These are phyloP conservation scores for Smittia sp. DNA, from an alignment of 2,888 invertebrate species.

Conservation along the genomic window DNA sequence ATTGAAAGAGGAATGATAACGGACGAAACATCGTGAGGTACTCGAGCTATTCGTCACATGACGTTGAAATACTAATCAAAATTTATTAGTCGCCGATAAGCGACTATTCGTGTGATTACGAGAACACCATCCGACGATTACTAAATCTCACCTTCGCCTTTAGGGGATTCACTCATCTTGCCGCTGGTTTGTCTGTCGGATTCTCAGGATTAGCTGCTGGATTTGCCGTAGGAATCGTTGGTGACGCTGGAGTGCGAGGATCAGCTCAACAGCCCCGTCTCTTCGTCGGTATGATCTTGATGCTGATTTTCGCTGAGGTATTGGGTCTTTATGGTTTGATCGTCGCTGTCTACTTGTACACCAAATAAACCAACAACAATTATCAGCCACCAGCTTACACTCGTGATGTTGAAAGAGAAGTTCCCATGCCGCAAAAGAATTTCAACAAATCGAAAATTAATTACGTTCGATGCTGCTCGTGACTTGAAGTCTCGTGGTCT, in stretches of 20 bases:
- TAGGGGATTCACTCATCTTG: slow-evolving; percentile 96
- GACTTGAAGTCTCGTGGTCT: too few species aligned
- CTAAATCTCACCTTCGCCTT: neutral
- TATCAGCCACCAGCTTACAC: too few species aligned
- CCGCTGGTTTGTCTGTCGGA: slow-evolving; percentile 95
- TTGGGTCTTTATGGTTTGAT: slow-evolving; percentile 99
- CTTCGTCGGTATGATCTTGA: slow-evolving; percentile 99
- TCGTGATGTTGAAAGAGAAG: neutral
- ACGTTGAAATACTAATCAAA: neutral
- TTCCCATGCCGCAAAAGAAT: too few species aligned
- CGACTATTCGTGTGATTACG: neutral
- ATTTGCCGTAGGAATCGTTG: slow-evolving; percentile 99
- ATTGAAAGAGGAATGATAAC: slow-evolving; percentile 9
- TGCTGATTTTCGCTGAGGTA: slow-evolving; percentile 99
- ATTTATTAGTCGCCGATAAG: neutral
- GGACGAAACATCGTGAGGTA: neutral
- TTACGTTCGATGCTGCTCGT: too few species aligned
- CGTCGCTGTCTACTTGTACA: slow-evolving; percentile 98
- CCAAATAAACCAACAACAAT: slow-evolving; percentile 67
- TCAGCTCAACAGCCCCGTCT: slow-evolving; percentile 99
- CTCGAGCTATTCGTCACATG: neutral
- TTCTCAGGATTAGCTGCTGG: slow-evolving; percentile 97
- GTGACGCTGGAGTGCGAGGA: slow-evolving; percentile 98
- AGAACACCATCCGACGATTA: neutral
- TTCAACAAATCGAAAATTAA: too few species aligned